Base-by-base conservation (phyloP, 2,888 invertebrate species). In the Drosophila barbarae region DNA sequence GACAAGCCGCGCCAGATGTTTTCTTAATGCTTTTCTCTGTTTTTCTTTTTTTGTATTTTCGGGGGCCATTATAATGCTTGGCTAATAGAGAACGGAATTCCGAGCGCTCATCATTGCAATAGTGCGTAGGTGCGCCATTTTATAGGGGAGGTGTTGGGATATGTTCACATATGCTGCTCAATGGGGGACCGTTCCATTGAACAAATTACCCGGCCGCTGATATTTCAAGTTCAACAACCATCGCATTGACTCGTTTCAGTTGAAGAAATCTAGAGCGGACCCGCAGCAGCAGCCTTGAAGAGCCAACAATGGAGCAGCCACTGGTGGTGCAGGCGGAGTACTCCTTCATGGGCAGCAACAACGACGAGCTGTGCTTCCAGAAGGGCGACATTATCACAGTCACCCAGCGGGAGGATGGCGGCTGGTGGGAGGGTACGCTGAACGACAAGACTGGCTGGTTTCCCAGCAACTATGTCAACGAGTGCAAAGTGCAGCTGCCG, bases 371-470 rank as follows among this genome's bases (percentile, higher is more conserved):
- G 76, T 96, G 96, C 88, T 98, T 99, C 90, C 94, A 94, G 84
- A 98, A 98, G 90, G 97, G 98, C 55, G 99, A 99, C 90, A 91
- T 98, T 76, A 98, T 99, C 79, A 97, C 97, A 36, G 95, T 99
- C 60, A 98, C 98, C 34, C 99, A 99, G 90, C 93, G 93, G 64
- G 95, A 96, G 86, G 98, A 98, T 86, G 99, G 98, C 56, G 98
- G 98, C 42, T 99, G 99, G 99, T 99, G 99, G 99, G 99, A 99
- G 91, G 99, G 99, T 13, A 99, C 98, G 9, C 91, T 98, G 50
- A 93, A 94, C 68, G 98, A 96, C 77, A 96, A 95, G 88, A 98
- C 98, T 71, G 98, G 98, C 85, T 99, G 98, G 98, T 99, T 99
- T 91, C 98, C 98, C 69, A 96, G 96, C 87, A 98, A 98, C 90